Evolutionary conservation across 2,888 invertebrate species (phyloP).

Genomic region (Parnassius glacialis): DNA sequence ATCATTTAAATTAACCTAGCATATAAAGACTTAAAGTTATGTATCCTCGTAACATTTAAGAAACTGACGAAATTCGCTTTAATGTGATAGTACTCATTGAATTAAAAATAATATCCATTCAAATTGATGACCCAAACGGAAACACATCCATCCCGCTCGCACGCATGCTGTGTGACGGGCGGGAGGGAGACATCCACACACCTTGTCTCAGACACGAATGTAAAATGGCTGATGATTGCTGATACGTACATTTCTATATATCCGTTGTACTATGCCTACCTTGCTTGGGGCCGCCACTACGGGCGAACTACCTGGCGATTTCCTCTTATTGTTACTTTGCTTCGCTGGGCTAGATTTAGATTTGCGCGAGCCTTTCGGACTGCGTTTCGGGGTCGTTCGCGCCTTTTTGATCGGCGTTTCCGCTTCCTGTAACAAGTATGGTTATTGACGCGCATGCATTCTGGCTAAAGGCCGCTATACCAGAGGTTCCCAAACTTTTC

Average conservation of each 20-base stretch:
- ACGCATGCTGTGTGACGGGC: conserved; percentile 33
- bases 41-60: too few relatives aligned
- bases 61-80: too few relatives aligned
- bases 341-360: conserved; percentile 36
- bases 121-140: conserved; percentile 19
- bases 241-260: conserved; percentile 82
- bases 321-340: conserved; percentile 49
- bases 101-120: too few relatives aligned
- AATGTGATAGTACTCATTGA: too few relatives aligned
- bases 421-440: conserved; percentile 42
- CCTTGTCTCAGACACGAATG: conserved; percentile 52
- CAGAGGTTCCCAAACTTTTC: too few relatives aligned
- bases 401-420: conserved; percentile 62
- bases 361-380: conserved; percentile 60
- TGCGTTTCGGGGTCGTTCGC: conserved; percentile 64
- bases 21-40: too few relatives aligned
- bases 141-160: conserved; percentile 43
- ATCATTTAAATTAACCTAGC: too few relatives aligned
- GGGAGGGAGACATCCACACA: conserved; percentile 39
- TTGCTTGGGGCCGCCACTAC: conserved; percentile 70
- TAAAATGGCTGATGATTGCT: conserved; percentile 68
- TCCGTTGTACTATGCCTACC: conserved; percentile 82
- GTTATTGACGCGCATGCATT: too few relatives aligned
- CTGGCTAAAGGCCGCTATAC: too few relatives aligned
- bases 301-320: conserved; percentile 73